Percentiles rank a stretch among this genome's conserved stretches.
phyloP scores from a whole-genome alignment of 2,113 vertebrate species.

The Parus major region DNA sequence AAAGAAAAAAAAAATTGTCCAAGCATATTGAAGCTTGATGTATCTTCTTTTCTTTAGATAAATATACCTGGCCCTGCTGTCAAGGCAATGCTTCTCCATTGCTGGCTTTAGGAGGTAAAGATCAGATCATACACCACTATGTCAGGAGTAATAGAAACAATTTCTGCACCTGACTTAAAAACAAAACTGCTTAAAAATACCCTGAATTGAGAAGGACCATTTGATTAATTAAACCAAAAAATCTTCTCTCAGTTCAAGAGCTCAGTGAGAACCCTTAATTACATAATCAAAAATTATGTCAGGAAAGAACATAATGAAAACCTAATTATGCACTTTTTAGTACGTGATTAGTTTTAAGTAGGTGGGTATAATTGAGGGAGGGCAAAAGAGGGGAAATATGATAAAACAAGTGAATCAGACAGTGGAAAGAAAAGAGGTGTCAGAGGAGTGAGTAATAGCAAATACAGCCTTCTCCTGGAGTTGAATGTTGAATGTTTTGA shows the following conservation, averaged over 20 bases:
- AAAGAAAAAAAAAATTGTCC: neutral
- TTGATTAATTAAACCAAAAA: conserved; percentile 52
- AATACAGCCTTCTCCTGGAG: neutral
- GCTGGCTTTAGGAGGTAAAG: neutral
- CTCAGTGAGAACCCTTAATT: conserved; percentile 41
- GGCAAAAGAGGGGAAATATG: neutral
- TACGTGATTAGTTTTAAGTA: conserved; percentile 42
- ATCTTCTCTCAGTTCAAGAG: conserved; percentile 12
- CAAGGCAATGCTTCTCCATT: neutral
- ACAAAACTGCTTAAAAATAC: neutral
- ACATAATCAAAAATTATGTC: conserved; percentile 51
- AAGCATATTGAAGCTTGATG: neutral
- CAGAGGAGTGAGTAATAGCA: neutral
- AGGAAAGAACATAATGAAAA: conserved; percentile 53
- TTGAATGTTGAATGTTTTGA: neutral
- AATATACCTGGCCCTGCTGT: neutral
- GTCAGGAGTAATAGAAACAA: neutral
- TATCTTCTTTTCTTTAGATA: neutral
- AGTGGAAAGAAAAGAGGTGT: neutral
- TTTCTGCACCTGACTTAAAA: neutral
- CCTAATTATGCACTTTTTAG: conserved; percentile 38
- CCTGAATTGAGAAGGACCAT: neutral
- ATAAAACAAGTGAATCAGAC: neutral
- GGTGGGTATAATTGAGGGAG: conserved; percentile 9
- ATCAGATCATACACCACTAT: neutral